These are phyloP conservation scores for Clinocottus analis DNA, from an alignment of 2,113 vertebrate genomes.

Conservation along the genomic window DNA sequence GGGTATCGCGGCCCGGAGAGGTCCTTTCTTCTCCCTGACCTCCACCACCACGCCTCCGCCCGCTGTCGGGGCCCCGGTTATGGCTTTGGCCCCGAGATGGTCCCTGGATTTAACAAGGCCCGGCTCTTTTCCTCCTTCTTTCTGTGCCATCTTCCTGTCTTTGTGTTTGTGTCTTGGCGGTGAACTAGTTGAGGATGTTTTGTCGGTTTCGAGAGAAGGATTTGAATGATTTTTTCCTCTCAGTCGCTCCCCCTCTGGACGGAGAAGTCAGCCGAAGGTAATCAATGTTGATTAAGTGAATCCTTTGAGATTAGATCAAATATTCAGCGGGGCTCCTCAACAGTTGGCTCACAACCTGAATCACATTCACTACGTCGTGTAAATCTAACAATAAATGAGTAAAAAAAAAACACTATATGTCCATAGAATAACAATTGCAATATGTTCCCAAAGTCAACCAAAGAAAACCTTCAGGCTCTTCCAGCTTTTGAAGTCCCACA, in stretches of 20 bases:
- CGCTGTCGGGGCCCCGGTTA: conserved; percentile 57
- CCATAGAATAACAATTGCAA: not conserved
- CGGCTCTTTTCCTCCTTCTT: conserved; percentile 63
- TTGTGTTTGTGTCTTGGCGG: not conserved
- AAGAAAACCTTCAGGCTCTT: conserved; percentile 5
- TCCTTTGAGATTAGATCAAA: not conserved
- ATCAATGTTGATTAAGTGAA: not conserved
- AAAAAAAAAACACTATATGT: not conserved
- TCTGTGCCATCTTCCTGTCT: conserved; percentile 69
- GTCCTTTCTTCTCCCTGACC: conserved; percentile 96
- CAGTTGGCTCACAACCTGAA: conserved; percentile 8
- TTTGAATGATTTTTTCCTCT: not conserved
- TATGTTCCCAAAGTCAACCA: conserved; percentile 6
- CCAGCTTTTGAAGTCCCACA: conserved; percentile 9
- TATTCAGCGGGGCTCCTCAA: conserved; percentile 7
- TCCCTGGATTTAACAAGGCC: conserved; percentile 47
- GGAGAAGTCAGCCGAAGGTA: not conserved
- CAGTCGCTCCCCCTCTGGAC: not conserved
- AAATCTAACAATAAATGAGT: not conserved
- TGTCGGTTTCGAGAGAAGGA: not conserved
- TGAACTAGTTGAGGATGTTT: not conserved
- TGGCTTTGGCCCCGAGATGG: conserved; percentile 62
- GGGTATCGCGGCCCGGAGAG: conserved; percentile 93
- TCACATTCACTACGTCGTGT: not conserved
- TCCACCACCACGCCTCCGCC: conserved; percentile 94